Conservation (phyloP, 2,113 vertebrate genomes). For the Paralichthys olivaceus region DNA sequence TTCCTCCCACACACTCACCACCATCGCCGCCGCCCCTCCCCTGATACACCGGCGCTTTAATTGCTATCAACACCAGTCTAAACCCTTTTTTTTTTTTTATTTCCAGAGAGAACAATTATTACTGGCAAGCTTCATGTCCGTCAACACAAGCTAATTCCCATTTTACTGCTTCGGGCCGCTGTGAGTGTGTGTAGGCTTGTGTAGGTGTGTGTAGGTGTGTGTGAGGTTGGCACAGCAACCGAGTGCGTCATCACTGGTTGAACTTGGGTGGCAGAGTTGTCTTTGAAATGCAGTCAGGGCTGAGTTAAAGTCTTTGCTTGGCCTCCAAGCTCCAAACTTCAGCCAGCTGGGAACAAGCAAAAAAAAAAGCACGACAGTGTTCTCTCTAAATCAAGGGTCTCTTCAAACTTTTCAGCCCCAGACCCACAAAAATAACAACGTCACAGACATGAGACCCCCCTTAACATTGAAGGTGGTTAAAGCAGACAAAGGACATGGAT, state of each 20-base stretch:
- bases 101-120: conserved; percentile 28
- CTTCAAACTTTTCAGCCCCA: no score
- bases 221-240: conserved; percentile 16
- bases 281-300: conserved; percentile 50
- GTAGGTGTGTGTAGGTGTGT: conserved; percentile 42
- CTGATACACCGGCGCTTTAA: conserved; percentile 43
- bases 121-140: conserved; percentile 41
- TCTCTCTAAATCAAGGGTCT: no score
- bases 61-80: conserved; percentile 66
- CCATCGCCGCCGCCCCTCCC: conserved; percentile 14
- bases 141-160: conserved; percentile 57
- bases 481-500: no score
- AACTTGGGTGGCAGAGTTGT: conserved; percentile 33
- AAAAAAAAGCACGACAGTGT: neutral
- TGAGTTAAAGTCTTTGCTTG: conserved; percentile 22
- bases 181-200: conserved; percentile 9
- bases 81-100: conserved; percentile 17
- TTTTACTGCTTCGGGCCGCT: conserved; percentile 22
- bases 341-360: conserved; percentile 10
- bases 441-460: no score
- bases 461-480: no score
- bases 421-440: no score
- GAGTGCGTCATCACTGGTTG: conserved; percentile 8
- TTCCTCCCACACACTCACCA: conserved; percentile 46
- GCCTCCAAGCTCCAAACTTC: conserved; percentile 26